phyloP scores from a whole-genome alignment of 2,113 vertebrate genomes.

The Pitta sordida region DNA sequence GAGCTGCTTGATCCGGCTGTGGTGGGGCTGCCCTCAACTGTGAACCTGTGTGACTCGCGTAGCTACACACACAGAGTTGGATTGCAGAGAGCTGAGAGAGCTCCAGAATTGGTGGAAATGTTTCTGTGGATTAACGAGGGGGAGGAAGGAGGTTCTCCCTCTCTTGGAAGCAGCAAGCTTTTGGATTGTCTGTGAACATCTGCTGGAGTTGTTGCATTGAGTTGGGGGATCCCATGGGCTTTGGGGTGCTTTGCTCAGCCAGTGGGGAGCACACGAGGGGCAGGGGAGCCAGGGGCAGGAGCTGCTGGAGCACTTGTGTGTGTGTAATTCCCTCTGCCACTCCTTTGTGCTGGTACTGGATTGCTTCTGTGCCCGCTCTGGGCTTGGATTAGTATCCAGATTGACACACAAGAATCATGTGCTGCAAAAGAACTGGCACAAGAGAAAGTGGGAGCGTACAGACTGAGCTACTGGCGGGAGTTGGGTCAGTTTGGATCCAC shows the following conservation, averaged over 20 bases:
- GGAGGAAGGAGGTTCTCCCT: background rate
- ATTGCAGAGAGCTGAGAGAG: background rate
- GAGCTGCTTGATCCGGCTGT: background rate
- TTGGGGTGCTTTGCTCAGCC: background rate
- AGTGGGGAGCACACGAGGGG: background rate
- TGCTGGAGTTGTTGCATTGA: background rate
- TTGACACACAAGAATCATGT: accelerated
- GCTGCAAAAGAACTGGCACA: background rate
- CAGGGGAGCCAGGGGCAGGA: background rate
- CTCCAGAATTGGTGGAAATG: background rate
- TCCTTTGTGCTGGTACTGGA: accelerated
- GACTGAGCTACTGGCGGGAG: accelerated
- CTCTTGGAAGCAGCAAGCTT: background rate
- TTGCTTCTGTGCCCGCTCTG: background rate
- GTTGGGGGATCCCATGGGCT: background rate
- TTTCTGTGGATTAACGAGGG: background rate
- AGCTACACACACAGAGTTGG: background rate
- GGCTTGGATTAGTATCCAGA: background rate
- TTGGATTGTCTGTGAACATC: background rate
- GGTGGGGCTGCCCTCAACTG: background rate
- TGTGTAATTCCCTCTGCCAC: background rate
- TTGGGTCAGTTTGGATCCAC: background rate
- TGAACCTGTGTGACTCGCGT: too few species aligned
- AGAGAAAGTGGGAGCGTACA: background rate
- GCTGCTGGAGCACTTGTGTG: background rate